These are phyloP conservation scores for Pygocentrus nattereri DNA, from an alignment of 2,797 vertebrate genomes.

Conservation along the genomic window DNA sequence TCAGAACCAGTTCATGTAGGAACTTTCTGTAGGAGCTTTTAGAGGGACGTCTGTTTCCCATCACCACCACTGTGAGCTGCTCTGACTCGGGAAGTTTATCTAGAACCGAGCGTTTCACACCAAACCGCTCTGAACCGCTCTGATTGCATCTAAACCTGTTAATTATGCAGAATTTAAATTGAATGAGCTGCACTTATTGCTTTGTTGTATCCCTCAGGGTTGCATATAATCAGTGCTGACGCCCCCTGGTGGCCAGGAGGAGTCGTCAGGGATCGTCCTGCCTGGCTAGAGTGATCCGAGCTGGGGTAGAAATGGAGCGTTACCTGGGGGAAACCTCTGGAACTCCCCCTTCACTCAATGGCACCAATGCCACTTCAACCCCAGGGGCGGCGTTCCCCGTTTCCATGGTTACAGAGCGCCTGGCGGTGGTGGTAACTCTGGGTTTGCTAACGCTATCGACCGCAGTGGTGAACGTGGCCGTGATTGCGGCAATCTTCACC, in stretches of 20 bases:
- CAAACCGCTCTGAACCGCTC: background rate
- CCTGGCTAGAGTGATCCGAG: background rate
- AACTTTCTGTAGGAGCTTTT: background rate
- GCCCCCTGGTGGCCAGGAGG: background rate
- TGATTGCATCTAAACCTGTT: no score
- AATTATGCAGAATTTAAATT: background rate
- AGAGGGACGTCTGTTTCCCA: background rate
- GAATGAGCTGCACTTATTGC: background rate
- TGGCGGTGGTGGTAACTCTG: slow-evolving; percentile 79
- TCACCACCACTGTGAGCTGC: background rate
- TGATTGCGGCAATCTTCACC: slow-evolving; percentile 87
- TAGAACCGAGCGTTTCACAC: no score
- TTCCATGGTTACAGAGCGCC: slow-evolving; percentile 79
- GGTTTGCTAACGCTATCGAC: slow-evolving; percentile 83
- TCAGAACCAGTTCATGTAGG: no score
- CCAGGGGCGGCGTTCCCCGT: slow-evolving; percentile 64
- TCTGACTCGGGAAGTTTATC: no score
- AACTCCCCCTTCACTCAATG: slow-evolving; percentile 80
- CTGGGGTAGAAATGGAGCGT: slow-evolving; percentile 57
- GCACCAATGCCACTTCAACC: slow-evolving; percentile 82
- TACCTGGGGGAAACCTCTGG: slow-evolving; percentile 42
- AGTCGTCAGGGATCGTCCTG: background rate
- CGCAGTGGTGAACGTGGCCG: slow-evolving; percentile 83
- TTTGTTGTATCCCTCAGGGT: background rate
- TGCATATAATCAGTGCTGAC: background rate